Evolutionary conservation across 2,113 vertebrate genomes (phyloP).

Genomic region (Blennius ocellaris): DNA sequence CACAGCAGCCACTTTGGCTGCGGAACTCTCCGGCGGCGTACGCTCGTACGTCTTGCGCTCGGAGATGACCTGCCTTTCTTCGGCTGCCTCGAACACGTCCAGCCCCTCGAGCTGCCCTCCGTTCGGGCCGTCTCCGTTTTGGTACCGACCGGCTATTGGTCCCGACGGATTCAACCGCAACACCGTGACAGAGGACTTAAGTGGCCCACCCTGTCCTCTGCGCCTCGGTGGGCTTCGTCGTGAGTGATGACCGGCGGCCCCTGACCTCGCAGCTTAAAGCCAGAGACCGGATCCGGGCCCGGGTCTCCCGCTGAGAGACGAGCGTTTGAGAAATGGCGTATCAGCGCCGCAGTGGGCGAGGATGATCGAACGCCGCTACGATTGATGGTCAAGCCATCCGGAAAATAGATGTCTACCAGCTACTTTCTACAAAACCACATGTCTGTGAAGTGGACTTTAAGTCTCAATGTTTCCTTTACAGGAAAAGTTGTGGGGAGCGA

Average conservation of each 20-base stretch:
- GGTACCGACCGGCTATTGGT: constrained; percentile 4
- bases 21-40: constrained; percentile 10
- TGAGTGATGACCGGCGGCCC: constrained; percentile 47
- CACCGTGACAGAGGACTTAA: constrained; percentile 49
- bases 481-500: too few species aligned
- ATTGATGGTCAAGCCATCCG: constrained; percentile 25
- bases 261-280: constrained; percentile 33
- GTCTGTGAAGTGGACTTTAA: too few species aligned
- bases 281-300: constrained; percentile 32
- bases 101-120: constrained; percentile 32
- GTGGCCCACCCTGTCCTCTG: constrained; percentile 17
- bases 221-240: constrained; percentile 19
- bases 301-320: constrained; percentile 56
- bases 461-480: too few species aligned
- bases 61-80: constrained; percentile 32
- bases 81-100: constrained; percentile 23
- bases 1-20: constrained; percentile 32
- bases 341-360: constrained; percentile 43
- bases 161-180: constrained; percentile 49
- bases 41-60: constrained; percentile 35
- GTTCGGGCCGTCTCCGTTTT: too few species aligned
- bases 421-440: background rate
- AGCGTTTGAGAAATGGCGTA: constrained; percentile 38
- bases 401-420: constrained; percentile 26
- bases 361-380: constrained; percentile 19